Percentiles rank a stretch among this genome's conserved stretches.
These are phyloP conservation scores for Drosophila leontia DNA, from an alignment of 1,140 invertebrate genomes.

Conservation along the genomic window DNA sequence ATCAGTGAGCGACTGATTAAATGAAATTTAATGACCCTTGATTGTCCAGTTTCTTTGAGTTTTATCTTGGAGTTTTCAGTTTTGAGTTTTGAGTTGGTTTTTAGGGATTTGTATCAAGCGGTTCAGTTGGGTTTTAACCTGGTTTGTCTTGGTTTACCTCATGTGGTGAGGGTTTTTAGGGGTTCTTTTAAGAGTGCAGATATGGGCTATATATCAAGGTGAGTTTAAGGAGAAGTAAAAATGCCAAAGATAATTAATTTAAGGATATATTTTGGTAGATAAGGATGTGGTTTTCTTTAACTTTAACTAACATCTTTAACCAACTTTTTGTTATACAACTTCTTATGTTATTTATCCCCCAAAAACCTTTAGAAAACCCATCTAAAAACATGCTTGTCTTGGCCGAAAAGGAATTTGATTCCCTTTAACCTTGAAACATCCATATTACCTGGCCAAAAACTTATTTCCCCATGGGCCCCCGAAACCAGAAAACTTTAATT, in stretches of 20 bases:
- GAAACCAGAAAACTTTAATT: constrained; percentile 30
- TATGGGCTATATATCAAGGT: background rate
- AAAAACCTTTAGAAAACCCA: background rate
- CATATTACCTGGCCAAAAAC: constrained; percentile 32
- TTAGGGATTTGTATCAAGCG: background rate
- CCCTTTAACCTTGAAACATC: constrained; percentile 35
- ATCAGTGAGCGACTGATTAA: constrained; percentile 36
- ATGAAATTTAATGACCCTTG: constrained; percentile 40
- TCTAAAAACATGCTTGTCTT: background rate
- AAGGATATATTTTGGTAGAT: background rate
- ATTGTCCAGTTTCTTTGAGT: constrained; percentile 2
- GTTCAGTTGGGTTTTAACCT: background rate
- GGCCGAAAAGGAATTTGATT: background rate
- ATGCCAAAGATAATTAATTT: background rate
- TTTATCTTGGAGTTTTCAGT: background rate
- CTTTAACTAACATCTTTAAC: too few relatives aligned
- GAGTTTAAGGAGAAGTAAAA: background rate
- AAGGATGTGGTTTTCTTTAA: background rate
- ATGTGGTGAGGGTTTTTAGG: background rate
- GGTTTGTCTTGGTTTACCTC: constrained; percentile 1
- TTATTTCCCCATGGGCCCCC: constrained; percentile 8
- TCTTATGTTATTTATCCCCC: background rate
- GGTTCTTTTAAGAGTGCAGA: background rate
- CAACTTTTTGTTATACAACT: background rate
- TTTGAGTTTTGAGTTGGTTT: background rate